These are phyloP conservation scores for Calidris pygmaea DNA, from an alignment of 2,113 vertebrate species.

Conservation along the genomic window DNA sequence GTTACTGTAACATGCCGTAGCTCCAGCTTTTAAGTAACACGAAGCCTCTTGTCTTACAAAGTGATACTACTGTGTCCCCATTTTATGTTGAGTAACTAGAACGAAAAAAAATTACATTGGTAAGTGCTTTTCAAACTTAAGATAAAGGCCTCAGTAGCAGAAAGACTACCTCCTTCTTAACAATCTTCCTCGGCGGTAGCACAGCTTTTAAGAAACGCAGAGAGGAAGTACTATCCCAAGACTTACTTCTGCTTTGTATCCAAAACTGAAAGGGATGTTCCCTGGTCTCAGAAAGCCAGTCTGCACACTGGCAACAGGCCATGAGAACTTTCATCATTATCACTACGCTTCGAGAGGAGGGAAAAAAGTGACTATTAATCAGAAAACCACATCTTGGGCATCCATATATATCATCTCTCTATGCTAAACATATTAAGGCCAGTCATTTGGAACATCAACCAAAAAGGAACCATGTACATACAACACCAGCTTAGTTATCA, in stretches of 20 bases:
- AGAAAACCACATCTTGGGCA: not conserved
- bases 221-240: not conserved
- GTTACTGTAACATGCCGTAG: not conserved
- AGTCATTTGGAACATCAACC: not conserved
- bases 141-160: conserved; percentile 3
- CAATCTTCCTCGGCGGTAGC: not conserved
- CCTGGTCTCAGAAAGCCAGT: not conserved
- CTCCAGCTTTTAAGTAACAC: conserved; percentile 2
- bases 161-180: conserved; percentile 16
- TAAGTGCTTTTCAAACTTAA: conserved; percentile 51
- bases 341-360: not conserved
- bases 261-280: not conserved
- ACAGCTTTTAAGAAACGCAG: not conserved
- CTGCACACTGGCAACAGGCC: not conserved
- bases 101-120: conserved; percentile 29
- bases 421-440: not conserved
- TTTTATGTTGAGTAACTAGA: conserved; percentile 26
- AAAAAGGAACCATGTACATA: not conserved
- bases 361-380: not conserved
- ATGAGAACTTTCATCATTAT: not conserved
- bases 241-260: not conserved
- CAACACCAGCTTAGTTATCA: not conserved
- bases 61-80: not conserved
- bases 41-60: conserved; percentile 31
- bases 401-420: not conserved